These are phyloP conservation scores for Halichondria panicea DNA, from an alignment of 37 sponge, comb jelly and placozoan genomes.

Conservation along the genomic window DNA sequence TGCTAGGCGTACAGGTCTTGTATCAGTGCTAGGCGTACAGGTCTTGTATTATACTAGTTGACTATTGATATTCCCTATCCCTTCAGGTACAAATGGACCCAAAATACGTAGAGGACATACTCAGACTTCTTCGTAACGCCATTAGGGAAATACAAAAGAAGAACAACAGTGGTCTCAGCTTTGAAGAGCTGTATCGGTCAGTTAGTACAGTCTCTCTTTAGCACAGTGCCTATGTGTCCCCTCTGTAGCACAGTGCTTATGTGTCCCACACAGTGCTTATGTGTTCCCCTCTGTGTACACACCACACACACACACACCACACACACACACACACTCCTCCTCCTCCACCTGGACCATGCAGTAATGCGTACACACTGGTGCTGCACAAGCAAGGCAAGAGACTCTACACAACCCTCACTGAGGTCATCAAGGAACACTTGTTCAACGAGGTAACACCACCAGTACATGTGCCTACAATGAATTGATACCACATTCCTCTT, in stretches of 20 bases:
- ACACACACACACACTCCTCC: not conserved
- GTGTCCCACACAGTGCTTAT: constrained; percentile 15
- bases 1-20: no score
- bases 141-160: constrained; percentile 98
- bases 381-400: constrained; percentile 96
- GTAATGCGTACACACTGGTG: constrained; percentile 99
- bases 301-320: not conserved
- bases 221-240: not conserved
- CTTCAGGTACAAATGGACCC: constrained; percentile 93
- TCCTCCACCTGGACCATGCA: not conserved
- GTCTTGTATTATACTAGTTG: no score
- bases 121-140: constrained; percentile 90
- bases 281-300: not conserved
- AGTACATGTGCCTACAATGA: no score
- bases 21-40: no score
- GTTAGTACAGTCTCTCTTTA: not conserved
- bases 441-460: constrained; percentile 65
- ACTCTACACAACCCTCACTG: constrained; percentile 80
- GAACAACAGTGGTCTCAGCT: constrained; percentile 98
- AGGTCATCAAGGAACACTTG: constrained; percentile 92
- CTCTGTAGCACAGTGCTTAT: not conserved
- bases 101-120: constrained; percentile 91
- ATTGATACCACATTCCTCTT: no score
- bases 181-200: constrained; percentile 96
- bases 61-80: not conserved